Conservation (phyloP, 2,888 invertebrate species). For the Crossocerus cetratus region DNA sequence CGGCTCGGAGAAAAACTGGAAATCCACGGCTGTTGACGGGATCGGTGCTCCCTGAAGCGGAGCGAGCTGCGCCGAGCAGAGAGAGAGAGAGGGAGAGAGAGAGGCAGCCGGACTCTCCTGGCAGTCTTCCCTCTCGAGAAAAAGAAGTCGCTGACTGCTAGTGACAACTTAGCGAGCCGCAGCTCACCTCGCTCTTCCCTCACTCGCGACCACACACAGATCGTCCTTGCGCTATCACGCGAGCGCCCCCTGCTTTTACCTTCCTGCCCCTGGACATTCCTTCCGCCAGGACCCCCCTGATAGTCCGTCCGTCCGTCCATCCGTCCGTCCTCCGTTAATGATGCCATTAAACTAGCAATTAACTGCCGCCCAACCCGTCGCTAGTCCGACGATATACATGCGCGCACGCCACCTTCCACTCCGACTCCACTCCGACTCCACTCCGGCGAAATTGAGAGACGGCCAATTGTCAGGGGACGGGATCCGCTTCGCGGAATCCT, state of each 20-base stretch:
- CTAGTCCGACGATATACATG: no score
- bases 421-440: no score
- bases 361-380: no score
- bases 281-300: constrained; percentile 49
- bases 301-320: background rate
- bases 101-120: constrained; percentile 42
- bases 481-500: no score
- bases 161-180: constrained; percentile 75
- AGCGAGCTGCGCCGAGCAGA: background rate
- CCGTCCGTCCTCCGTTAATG: constrained; percentile 38
- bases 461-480: no score
- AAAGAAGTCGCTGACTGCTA: constrained; percentile 73
- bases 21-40: constrained; percentile 69
- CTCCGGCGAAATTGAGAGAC: no score
- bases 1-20: constrained; percentile 72
- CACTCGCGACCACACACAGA: constrained; percentile 63
- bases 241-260: constrained; percentile 41
- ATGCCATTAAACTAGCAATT: constrained; percentile 35
- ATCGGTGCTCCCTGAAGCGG: constrained; percentile 60
- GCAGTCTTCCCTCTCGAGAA: constrained; percentile 56
- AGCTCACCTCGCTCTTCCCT: constrained; percentile 69
- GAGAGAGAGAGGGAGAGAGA: constrained; percentile 39
- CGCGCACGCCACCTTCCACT: no score
- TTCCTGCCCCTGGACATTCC: constrained; percentile 53
- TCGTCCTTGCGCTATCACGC: constrained; percentile 61